These are phyloP conservation scores for Venturia canescens DNA, from an alignment of 1,140 invertebrate genomes.

Conservation along the genomic window DNA sequence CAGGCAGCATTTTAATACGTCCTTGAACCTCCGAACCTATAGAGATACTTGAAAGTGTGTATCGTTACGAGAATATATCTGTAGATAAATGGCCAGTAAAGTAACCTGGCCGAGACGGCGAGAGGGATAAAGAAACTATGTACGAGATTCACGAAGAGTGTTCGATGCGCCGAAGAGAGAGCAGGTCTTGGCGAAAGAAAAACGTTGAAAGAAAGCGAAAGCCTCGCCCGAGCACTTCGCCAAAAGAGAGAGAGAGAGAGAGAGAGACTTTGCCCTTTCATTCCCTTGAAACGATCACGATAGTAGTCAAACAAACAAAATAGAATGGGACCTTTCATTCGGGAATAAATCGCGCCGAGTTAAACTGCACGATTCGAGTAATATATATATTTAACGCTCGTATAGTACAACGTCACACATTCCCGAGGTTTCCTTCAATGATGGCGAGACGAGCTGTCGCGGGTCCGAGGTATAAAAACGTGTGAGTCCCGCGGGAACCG, in stretches of 20 bases:
- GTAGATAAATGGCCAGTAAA: conserved; percentile 2
- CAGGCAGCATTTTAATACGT: conserved; percentile 65
- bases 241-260: not conserved
- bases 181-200: conserved; percentile 10
- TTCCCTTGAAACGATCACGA: too few relatives aligned
- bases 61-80: not conserved
- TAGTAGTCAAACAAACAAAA: too few relatives aligned
- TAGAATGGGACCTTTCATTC: not conserved
- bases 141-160: conserved; percentile 24
- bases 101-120: conserved; percentile 24
- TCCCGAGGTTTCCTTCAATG: conserved; percentile 5
- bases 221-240: not conserved
- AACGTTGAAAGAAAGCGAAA: not conserved
- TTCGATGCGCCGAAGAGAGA: conserved; percentile 17
- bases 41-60: conserved; percentile 4
- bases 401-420: not conserved
- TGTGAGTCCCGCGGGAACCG: conserved; percentile 42
- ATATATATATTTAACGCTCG: too few relatives aligned
- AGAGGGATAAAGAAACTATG: conserved; percentile 43
- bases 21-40: conserved; percentile 60
- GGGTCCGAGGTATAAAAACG: not conserved
- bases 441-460: conserved; percentile 23
- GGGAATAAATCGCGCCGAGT: too few relatives aligned
- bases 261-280: not conserved
- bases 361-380: not conserved